phyloP scores from a whole-genome alignment of 2,113 vertebrate species.

The Salvelinus namaycush region DNA sequence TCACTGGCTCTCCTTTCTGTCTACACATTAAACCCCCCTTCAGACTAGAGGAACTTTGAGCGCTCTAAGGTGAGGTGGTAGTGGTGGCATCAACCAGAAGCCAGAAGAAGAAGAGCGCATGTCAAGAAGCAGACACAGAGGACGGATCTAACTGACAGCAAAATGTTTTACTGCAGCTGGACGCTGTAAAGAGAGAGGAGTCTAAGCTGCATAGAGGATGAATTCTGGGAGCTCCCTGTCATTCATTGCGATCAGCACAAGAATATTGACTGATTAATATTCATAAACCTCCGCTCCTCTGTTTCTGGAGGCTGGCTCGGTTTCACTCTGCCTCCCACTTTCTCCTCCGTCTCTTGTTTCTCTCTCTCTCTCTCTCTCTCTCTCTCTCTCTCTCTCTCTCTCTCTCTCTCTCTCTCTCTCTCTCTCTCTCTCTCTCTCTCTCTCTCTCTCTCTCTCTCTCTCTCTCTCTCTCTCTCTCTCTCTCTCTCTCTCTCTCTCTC shows the following conservation, averaged over 20 bases:
- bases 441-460: no score
- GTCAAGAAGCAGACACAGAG: background rate
- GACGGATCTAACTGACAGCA: background rate
- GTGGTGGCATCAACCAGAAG: background rate
- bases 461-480: no score
- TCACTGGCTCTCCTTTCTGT: background rate
- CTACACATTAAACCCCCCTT: background rate
- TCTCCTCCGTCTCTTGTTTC: background rate
- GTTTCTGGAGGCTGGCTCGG: slow-evolving; percentile 11
- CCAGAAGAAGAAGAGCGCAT: background rate
- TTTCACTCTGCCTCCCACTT: slow-evolving; percentile 10
- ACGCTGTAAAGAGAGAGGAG: slow-evolving; percentile 29
- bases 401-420: no score
- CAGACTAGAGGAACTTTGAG: background rate
- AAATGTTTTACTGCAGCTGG: no score
- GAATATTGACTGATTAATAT: slow-evolving; percentile 60
- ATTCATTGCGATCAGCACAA: slow-evolving; percentile 51
- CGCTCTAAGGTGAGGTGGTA: background rate
- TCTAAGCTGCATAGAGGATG: slow-evolving; percentile 12
- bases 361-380: background rate
- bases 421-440: no score
- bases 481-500: no score
- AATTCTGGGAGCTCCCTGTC: slow-evolving; percentile 22
- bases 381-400: background rate
- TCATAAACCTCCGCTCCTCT: slow-evolving; percentile 55